Evolutionary conservation across 2,888 invertebrate genomes (phyloP).

Genomic region (Sycophila texana): DNA sequence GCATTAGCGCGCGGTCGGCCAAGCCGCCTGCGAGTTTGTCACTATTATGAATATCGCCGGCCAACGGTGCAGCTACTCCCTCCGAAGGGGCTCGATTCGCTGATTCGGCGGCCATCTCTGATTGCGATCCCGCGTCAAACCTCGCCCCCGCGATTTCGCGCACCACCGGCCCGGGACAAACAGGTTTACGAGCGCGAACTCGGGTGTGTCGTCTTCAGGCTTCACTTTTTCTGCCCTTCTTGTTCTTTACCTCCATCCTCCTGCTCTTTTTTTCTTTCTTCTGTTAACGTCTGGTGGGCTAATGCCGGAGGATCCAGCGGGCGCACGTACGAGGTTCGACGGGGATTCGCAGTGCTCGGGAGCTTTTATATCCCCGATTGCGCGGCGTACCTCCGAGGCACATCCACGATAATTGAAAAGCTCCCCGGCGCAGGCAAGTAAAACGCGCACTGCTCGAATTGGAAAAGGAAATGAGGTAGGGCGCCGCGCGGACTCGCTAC

Average conservation of each 20-base stretch:
- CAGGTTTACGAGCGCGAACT: slow-evolving; percentile 39
- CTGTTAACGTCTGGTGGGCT: neutral
- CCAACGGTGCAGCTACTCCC: neutral
- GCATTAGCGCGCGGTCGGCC: slow-evolving; percentile 27
- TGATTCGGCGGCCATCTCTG: slow-evolving; percentile 3
- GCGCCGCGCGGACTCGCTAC: neutral
- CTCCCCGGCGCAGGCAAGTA: neutral
- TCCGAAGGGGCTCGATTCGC: neutral
- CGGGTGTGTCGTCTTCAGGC: no score
- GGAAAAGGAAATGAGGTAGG: slow-evolving; percentile 38
- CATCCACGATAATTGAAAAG: slow-evolving; percentile 43
- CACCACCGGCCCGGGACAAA: slow-evolving; percentile 39
- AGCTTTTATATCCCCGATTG: slow-evolving; percentile 39
- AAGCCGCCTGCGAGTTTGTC: slow-evolving; percentile 44
- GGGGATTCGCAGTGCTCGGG: slow-evolving; percentile 22
- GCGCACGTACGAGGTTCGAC: slow-evolving; percentile 34
- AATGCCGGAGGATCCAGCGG: slow-evolving; percentile 34
- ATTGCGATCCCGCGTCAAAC: slow-evolving; percentile 15
- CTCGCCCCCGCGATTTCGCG: slow-evolving; percentile 13
- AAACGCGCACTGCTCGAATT: slow-evolving; percentile 25
- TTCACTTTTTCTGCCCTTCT: neutral
- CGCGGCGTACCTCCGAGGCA: neutral
- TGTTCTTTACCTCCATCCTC: neutral
- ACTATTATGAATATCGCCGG: slow-evolving; percentile 35
- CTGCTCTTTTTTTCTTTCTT: neutral